Evolutionary conservation across 2,888 invertebrate species (phyloP), one percentile per base, ranked within the genome.

Genomic region (Choreutis nemorana): DNA sequence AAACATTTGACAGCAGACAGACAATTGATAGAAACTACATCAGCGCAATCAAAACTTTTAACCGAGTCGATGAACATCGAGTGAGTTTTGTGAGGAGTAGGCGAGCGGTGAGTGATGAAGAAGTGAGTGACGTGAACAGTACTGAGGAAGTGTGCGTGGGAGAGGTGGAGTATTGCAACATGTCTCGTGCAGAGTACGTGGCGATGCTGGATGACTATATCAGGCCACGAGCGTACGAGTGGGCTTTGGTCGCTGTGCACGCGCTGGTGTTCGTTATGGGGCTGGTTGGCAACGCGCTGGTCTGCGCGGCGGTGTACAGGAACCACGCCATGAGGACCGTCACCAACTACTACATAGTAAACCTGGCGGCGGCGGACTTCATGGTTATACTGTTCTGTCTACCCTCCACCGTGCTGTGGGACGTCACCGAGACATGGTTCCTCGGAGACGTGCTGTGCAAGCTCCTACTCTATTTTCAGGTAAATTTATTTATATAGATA

Each of bases 341-440:
- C 11, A 96, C 95, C 23, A 96, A 97, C 63, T 90, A 91, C 57
- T 95, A 94, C 60, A 89, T 96, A 47, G 92, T 94, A 22, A 95
- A 96, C 59, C 71, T 95, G 48, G 94, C 95, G 1, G 81, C 87
- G 4, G 90, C 90, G 0, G 96, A 96, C 56, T 90, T 96, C 48
- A 82, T 95, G 71, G 95, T 96, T 38, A 88, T 96, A 28, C 58
- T 95, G 28, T 83, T 94, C 41, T 96, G 96, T 59, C 78, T 96
- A 36, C 95, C 95, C 0, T 88, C 94, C 0, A 90, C 93, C 0
- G 89, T 94, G 4, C 64, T 92, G 1, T 94, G 92, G 89, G 96
- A 97, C 60, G 89, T 95, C 8, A 92, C 94, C 0, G 89, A 92
- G 55, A 95, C 96, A 0, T 97, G 96, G 94, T 95, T 94, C 65